Conservation (phyloP, 2,888 invertebrate species). For the Drosophila subquinaria region DNA sequence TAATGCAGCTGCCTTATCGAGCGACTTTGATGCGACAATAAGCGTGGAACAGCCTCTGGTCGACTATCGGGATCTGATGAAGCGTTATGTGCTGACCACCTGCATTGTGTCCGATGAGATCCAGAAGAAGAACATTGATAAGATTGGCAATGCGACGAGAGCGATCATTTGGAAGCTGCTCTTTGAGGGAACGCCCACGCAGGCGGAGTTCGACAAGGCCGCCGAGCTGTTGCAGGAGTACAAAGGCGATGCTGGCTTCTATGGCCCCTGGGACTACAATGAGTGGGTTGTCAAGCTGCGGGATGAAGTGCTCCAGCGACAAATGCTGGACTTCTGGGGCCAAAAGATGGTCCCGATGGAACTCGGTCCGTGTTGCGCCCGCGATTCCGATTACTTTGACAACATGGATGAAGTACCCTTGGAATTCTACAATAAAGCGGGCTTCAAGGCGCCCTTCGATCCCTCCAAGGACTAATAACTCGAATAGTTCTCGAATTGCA, state of each 20-base stretch:
- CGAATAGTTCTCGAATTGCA: background rate
- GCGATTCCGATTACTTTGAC: slow-evolving; percentile 82
- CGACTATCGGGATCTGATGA: slow-evolving; percentile 69
- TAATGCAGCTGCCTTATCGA: slow-evolving; percentile 52
- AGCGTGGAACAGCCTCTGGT: slow-evolving; percentile 44
- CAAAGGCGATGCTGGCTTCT: slow-evolving; percentile 84
- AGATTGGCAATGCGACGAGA: slow-evolving; percentile 53
- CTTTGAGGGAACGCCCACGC: slow-evolving; percentile 54
- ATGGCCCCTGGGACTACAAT: slow-evolving; percentile 79
- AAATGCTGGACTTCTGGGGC: slow-evolving; percentile 82
- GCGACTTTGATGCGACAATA: slow-evolving; percentile 61
- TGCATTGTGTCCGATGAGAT: slow-evolving; percentile 59
- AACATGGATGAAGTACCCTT: slow-evolving; percentile 64
- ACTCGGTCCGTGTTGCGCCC: slow-evolving; percentile 79
- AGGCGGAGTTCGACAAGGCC: slow-evolving; percentile 41
- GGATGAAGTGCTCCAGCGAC: slow-evolving; percentile 70
- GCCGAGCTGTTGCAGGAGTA: slow-evolving; percentile 66
- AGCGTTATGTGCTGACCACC: slow-evolving; percentile 62
- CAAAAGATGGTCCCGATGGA: slow-evolving; percentile 74
- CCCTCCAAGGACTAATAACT: background rate
- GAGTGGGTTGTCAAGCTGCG: slow-evolving; percentile 83
- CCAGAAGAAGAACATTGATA: slow-evolving; percentile 57
- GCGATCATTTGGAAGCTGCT: slow-evolving; percentile 68
- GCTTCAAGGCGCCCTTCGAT: slow-evolving; percentile 67
- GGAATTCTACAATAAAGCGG: slow-evolving; percentile 76